A percentile compares a stretch with the other conserved stretches of the same genome.
These are phyloP conservation scores for Spongilla lacustris DNA, from an alignment of 37 sponge, comb jelly and placozoan species.

Conservation along the genomic window DNA sequence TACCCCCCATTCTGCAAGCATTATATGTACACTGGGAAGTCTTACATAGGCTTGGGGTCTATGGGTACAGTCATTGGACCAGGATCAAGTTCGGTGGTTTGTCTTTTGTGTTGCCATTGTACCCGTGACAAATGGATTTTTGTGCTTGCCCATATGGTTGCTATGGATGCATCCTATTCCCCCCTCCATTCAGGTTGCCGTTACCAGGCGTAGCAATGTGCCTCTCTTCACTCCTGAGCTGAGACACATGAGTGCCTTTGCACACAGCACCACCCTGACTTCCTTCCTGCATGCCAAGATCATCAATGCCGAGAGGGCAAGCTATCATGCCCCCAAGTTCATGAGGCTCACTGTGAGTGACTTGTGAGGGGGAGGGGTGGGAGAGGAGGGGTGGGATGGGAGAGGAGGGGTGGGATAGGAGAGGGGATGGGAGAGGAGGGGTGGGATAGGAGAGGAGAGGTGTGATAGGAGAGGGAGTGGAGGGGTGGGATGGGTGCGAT, in stretches of 20 bases:
- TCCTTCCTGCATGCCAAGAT: conserved; percentile 84
- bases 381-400: neutral
- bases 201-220: conserved; percentile 50
- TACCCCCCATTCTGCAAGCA: neutral
- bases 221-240: conserved; percentile 70
- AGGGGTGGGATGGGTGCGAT: too few relatives aligned
- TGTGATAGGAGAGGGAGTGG: too few relatives aligned
- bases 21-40: too few relatives aligned
- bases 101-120: neutral
- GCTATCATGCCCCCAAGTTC: conserved; percentile 90
- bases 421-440: too few relatives aligned
- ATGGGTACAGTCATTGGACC: neutral
- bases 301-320: conserved; percentile 89
- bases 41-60: too few relatives aligned
- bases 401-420: too few relatives aligned
- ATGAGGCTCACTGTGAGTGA: conserved; percentile 78
- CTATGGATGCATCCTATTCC: neutral
- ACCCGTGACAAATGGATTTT: neutral
- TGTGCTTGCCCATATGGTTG: neutral
- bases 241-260: conserved; percentile 42
- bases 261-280: conserved; percentile 69
- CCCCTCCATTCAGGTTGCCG: conserved; percentile 34
- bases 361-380: neutral
- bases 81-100: neutral
- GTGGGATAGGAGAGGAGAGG: too few relatives aligned